Base-by-base conservation (phyloP, 1,140 invertebrate species). In the Ephestia elutella region DNA sequence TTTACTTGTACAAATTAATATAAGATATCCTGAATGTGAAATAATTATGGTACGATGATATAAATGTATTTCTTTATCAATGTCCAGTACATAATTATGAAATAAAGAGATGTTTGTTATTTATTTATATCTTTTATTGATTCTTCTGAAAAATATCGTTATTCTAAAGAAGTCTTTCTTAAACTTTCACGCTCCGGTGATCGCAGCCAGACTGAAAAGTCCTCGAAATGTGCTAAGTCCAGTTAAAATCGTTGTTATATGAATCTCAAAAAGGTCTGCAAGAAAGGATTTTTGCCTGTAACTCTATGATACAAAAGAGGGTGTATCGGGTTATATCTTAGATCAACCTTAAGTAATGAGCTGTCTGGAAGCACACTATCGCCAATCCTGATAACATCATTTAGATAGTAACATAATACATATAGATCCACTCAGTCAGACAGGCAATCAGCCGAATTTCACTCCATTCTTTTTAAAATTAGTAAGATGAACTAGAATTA, bases 51-150 rank as follows among this genome's bases (percentile, higher is more conserved):
- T 81, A 80, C 72, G 59, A 82, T 73, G 62, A 9, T 82, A 81
- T 82, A 82, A 74, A 82, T 84, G 82, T 86, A 85, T 82, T 85
- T 79, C 78, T 84, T 80, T 86, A 85, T 86, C 75, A 73, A 82
- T 88, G 81, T 86, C 83, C 82, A 80, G 75, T 85, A 86, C 78
- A 82, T 82, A 80, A 83, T 66, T 83, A 86, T 78, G 76, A 62
- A 86, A 88, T 87, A 86, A 87, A 86, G 72, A 87, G 66, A 86
- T 88, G 85, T 86, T 88, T 88, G 85, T 88, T 88, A 86, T 88
- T 85, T 80, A 81, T 66, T 65, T 25, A 57, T 28, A 56, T 72
- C 57, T 77, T 75, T 67, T 60, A 59, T 80, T 71, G 20, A 54
- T 62, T 60, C 49, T 53, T 28, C 11, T 18, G 3, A 32, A 28